These are phyloP conservation scores for Drosophila nigritarsus DNA, from an alignment of 2,888 invertebrate species.

Conservation along the genomic window DNA sequence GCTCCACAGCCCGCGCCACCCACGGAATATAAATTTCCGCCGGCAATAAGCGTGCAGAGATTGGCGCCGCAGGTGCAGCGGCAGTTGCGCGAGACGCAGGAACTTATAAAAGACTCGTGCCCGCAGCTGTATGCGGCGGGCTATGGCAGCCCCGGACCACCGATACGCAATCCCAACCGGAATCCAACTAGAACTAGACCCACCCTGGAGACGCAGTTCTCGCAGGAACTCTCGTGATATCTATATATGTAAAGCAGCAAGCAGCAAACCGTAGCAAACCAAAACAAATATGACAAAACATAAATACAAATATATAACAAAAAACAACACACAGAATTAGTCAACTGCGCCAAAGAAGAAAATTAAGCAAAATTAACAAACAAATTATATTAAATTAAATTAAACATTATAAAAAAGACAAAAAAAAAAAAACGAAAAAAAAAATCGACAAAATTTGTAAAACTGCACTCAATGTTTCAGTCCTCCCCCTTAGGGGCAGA, in stretches of 20 bases:
- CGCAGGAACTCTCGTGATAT: slow-evolving; percentile 86
- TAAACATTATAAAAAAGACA: slow-evolving; percentile 28
- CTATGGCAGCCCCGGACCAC: slow-evolving; percentile 85
- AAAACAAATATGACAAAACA: slow-evolving; percentile 22
- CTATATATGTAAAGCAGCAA: slow-evolving; percentile 84
- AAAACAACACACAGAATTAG: slow-evolving; percentile 55
- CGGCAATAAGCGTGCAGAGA: slow-evolving; percentile 85
- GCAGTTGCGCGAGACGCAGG: slow-evolving; percentile 85
- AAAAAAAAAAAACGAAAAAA: slow-evolving; percentile 34
- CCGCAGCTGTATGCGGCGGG: slow-evolving; percentile 85
- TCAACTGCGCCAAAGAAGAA: slow-evolving; percentile 66
- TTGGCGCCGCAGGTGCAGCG: slow-evolving; percentile 85
- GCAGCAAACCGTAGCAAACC: slow-evolving; percentile 57
- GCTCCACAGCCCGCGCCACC: slow-evolving; percentile 67
- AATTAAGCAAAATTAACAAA: slow-evolving; percentile 60
- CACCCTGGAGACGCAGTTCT: slow-evolving; percentile 86
- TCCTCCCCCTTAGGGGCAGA: slow-evolving; percentile 30
- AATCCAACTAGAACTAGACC: slow-evolving; percentile 84
- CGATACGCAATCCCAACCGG: slow-evolving; percentile 84
- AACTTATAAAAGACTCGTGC: slow-evolving; percentile 85
- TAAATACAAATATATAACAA: slow-evolving; percentile 30
- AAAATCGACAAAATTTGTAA: slow-evolving; percentile 69
- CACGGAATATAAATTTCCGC: slow-evolving; percentile 85
- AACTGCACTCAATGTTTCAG: slow-evolving; percentile 78
- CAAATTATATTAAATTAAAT: slow-evolving; percentile 47